Base-by-base conservation (phyloP, 2,888 invertebrate genomes). In the Cataglyphis livida region DNA sequence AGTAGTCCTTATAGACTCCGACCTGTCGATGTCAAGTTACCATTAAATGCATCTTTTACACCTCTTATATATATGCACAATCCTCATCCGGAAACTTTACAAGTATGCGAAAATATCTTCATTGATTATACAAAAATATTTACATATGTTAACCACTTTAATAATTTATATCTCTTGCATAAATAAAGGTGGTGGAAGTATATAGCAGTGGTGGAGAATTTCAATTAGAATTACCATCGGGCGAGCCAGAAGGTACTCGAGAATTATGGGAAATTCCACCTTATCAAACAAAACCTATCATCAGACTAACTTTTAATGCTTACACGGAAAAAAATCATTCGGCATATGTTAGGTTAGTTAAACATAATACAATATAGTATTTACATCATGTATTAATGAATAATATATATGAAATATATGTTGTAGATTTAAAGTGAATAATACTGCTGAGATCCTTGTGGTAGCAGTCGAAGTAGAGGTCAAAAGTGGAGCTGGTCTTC, bases 41-140 rank as follows among this genome's bases (percentile, higher is more conserved):
- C 99, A 85, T 95, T 98, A 92, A 99, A 99, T 95, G 98, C 98
- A 90, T 97, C 98, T 87, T 97, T 98, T 93, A 96, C 98, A 92
- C 98, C 98, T 84, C 96, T 98, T 93, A 98, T 99, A 93, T 96
- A 97, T 92, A 96, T 99, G 96, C 98, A 99, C 95, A 99, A 99
- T 96, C 99, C 99, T 89, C 98, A 98, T 94, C 96, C 97, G 91
- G 96, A 96, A 92, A 96, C 98, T 83, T 96, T 99, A 95, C 98
- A 98, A 96, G 98, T 98, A 95, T n/a, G 75, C 76, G 75, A 71
- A 84, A 51, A 48, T 48, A 48, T 48, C 4, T 57, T 10, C 18
- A 15, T 21, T 28, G 18, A n/a, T 10, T 21, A 57, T 28, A 32
- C 76, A 9, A 48, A 32, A 25, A 7, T 57, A 64, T 70, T 18